Conservation (phyloP, 2,113 vertebrate genomes). For the Corapipo altera region DNA sequence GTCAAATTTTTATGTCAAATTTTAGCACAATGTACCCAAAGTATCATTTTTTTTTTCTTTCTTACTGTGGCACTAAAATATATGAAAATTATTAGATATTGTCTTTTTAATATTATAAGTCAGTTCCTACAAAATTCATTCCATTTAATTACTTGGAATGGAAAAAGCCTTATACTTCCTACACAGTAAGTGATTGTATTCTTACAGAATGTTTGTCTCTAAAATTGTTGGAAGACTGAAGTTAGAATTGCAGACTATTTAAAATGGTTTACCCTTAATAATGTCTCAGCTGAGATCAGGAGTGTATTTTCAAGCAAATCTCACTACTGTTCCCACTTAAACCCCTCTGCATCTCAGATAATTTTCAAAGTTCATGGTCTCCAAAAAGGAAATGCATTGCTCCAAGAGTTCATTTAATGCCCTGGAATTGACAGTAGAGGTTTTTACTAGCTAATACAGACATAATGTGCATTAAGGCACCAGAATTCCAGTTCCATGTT, state of each 20-base stretch:
- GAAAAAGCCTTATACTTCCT: neutral
- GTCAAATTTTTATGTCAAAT: neutral
- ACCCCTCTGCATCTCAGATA: neutral
- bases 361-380: neutral
- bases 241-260: neutral
- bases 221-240: neutral
- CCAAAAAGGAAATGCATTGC: neutral
- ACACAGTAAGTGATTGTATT: neutral
- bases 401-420: neutral
- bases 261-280: neutral
- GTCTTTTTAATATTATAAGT: neutral
- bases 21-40: neutral
- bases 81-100: neutral
- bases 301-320: neutral
- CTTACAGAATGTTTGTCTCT: neutral
- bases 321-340: neutral
- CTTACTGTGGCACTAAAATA: neutral
- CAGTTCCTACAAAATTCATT: neutral
- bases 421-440: neutral
- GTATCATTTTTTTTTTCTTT: neutral
- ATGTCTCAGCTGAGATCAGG: neutral
- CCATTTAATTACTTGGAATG: neutral
- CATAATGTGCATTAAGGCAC: accelerated
- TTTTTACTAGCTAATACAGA: neutral
- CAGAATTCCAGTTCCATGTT: neutral